These are phyloP conservation scores for Sitophilus oryzae DNA, from an alignment of 1,140 invertebrate genomes.

Conservation along the genomic window DNA sequence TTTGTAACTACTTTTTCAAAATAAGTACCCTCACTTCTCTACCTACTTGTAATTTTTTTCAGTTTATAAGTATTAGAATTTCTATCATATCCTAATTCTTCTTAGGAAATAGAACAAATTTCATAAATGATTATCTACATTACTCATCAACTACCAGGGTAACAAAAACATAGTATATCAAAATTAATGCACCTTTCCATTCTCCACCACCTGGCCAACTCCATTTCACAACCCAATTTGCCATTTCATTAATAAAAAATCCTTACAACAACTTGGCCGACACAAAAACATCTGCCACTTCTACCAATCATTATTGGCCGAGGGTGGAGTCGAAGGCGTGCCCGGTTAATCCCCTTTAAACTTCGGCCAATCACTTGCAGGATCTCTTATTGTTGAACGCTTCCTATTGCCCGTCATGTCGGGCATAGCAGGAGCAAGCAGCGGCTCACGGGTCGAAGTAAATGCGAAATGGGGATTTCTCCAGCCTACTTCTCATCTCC, in stretches of 20 bases:
- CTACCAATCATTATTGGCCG: constrained; percentile 14
- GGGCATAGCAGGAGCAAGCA: background rate
- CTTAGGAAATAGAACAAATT: too few species aligned
- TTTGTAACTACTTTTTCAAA: too few species aligned
- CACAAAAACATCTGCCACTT: constrained; percentile 21
- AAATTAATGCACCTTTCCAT: constrained; percentile 8
- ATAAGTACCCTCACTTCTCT: too few species aligned
- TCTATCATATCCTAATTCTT: too few species aligned
- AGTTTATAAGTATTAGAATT: too few species aligned
- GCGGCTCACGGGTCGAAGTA: too few species aligned
- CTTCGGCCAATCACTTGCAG: background rate
- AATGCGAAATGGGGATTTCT: too few species aligned
- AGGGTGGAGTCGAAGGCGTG: constrained; percentile 7
- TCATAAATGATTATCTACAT: too few species aligned
- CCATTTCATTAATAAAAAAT: constrained; percentile 26
- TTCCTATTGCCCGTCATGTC: background rate
- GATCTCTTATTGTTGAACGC: background rate
- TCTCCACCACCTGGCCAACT: constrained; percentile 3
- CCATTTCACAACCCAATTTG: constrained; percentile 17
- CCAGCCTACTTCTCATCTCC: constrained; percentile 2
- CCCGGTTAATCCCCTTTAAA: background rate
- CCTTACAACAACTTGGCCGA: constrained; percentile 6
- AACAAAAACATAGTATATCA: background rate
- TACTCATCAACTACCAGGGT: background rate
- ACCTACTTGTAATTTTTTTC: too few species aligned